These are phyloP conservation scores for Hemicordylus capensis DNA, from an alignment of 2,113 vertebrate species.

Conservation along the genomic window DNA sequence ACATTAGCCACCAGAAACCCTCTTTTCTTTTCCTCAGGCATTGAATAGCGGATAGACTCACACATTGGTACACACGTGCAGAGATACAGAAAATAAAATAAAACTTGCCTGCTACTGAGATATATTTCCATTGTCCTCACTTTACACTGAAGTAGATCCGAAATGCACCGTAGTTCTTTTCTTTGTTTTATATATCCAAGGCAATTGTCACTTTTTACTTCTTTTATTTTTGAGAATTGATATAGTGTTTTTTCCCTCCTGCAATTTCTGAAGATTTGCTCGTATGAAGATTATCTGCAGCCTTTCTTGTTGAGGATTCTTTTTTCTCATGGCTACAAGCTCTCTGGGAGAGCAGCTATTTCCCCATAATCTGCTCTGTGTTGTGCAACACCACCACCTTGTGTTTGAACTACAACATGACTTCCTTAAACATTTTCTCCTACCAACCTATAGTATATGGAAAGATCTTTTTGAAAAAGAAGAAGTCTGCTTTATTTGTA, in stretches of 20 bases:
- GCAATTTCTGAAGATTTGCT: background rate
- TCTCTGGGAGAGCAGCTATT: background rate
- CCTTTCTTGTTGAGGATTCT: background rate
- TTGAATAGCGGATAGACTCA: slow-evolving; percentile 69
- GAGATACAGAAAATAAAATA: slow-evolving; percentile 39
- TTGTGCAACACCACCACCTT: background rate
- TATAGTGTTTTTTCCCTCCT: background rate
- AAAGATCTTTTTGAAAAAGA: background rate
- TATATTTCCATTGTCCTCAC: background rate
- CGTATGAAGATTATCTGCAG: background rate
- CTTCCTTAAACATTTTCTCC: background rate
- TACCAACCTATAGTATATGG: background rate
- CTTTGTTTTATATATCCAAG: background rate
- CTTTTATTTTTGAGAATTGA: background rate
- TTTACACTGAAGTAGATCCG: background rate
- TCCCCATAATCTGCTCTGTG: background rate
- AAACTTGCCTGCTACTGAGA: slow-evolving; percentile 49
- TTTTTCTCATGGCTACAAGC: background rate
- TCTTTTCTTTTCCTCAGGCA: slow-evolving; percentile 75
- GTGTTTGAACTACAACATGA: background rate
- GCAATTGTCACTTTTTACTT: background rate
- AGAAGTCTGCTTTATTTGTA: background rate
- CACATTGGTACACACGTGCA: slow-evolving; percentile 22
- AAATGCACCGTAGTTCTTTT: background rate
- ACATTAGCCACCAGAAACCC: slow-evolving; percentile 70